Base-by-base conservation (phyloP, 2,113 vertebrate genomes). In the Phycodurus eques region DNA sequence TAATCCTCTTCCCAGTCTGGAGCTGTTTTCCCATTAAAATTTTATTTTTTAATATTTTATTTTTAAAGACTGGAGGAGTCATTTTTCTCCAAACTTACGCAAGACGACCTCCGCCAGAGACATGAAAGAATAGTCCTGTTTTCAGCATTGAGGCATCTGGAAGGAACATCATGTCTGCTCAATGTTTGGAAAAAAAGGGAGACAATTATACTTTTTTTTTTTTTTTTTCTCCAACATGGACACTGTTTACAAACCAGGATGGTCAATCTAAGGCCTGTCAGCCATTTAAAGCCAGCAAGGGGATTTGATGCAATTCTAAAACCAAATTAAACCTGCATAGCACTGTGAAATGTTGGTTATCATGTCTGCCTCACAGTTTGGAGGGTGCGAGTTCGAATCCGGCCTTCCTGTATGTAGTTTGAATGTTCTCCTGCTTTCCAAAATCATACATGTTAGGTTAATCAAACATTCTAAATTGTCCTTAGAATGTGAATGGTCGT, bases 11-110 rank as follows among this genome's bases (percentile, higher is more conserved):
- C 43, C 71, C 53, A 60, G 31, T 10, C 57, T 64, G 54, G 22
- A 68, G 56, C 83, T 77, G 82, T 87, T 90, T 85, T 88, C 71
- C 75, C 73, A 14, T 35, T 33, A 1, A 3, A 39, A 39, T 14
- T 60, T 60, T 33, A 35, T 61, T 60, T 31, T 0, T 17, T 35
- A 35, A 9, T 33, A 8, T n/a, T 56, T 33, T 47, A 64, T 63
- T 64, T 2, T 46, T 71, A 73, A 75, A 77, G 59, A 46, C 43
- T 73, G 71, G 80, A 78, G 69, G 75, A 77, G 56, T 66, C 56
- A 0, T 39, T 71, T 71, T 68, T 42, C 80, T 72, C 59, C 27
- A 67, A 68, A 74, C 67, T 47, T 20, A 67, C 1, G 9, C 33
- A 62, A 54, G 56, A 68, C 46, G 76, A 75, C 53, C 22, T 73